Conservation (phyloP, 2,888 invertebrate species). For the Caenorhabditis wallacei region DNA sequence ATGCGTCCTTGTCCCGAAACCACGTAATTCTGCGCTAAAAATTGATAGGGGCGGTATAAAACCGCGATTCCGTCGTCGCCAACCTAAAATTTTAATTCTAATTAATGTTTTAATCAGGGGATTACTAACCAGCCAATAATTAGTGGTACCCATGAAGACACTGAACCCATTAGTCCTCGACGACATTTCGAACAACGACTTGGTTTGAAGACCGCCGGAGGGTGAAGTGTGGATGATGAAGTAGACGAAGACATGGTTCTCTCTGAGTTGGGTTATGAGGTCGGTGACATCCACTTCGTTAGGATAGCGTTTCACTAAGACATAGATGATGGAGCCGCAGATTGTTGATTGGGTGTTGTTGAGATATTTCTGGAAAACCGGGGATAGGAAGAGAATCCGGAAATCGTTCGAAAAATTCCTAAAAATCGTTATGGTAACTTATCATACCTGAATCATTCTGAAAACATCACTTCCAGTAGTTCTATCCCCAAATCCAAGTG, state of each 20-base stretch:
- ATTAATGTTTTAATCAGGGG: too few relatives aligned
- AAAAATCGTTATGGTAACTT: background rate
- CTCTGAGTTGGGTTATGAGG: background rate
- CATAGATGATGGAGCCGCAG: background rate
- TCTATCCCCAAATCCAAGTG: background rate
- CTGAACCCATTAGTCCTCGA: background rate
- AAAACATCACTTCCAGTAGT: background rate
- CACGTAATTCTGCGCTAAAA: constrained; percentile 1
- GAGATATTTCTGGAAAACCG: background rate
- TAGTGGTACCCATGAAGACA: background rate
- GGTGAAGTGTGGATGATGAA: background rate
- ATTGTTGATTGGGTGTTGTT: background rate
- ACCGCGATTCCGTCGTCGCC: background rate
- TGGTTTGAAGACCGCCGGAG: background rate
- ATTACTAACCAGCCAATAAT: constrained; percentile 9
- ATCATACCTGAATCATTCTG: background rate
- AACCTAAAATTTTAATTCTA: background rate
- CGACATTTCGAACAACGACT: background rate
- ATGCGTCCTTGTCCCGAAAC: constrained; percentile 6
- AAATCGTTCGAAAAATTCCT: background rate
- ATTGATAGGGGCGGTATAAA: background rate
- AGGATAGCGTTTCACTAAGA: background rate
- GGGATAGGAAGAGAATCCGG: too few relatives aligned
- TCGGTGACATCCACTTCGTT: background rate
- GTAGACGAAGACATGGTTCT: constrained; percentile 4